A percentile compares a stretch with the other conserved stretches of the same genome.
These are phyloP conservation scores for Phrynocephalus guinanensis DNA, from an alignment of 2,797 vertebrate genomes.

Conservation along the genomic window DNA sequence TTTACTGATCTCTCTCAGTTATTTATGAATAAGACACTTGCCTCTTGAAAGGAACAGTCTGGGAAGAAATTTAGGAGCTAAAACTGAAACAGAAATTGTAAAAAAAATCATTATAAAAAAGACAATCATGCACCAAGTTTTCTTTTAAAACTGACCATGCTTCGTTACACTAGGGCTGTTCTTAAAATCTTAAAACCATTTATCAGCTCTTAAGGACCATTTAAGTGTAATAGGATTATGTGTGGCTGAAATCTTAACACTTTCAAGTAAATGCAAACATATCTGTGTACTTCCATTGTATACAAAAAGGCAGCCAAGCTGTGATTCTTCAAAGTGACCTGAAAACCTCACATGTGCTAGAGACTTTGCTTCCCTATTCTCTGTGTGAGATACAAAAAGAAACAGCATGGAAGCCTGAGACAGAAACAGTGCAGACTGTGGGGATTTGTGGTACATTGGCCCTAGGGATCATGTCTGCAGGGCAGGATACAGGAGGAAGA, in stretches of 20 bases:
- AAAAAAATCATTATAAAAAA: constrained; percentile 63
- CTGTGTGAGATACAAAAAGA: constrained; percentile 1
- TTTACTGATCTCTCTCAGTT: constrained; percentile 59
- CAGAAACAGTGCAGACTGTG: neutral
- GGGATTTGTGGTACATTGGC: neutral
- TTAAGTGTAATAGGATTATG: constrained; percentile 13
- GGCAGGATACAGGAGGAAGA: neutral
- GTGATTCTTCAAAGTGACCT: neutral
- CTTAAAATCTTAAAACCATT: constrained; percentile 39
- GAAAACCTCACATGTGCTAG: neutral
- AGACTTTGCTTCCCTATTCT: neutral
- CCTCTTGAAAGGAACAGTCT: constrained; percentile 93
- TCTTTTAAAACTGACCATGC: constrained; percentile 31
- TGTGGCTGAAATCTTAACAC: constrained; percentile 11
- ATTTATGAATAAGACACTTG: constrained; percentile 85
- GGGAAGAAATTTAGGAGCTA: constrained; percentile 87
- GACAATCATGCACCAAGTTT: constrained; percentile 9
- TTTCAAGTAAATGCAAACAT: neutral
- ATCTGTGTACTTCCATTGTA: neutral
- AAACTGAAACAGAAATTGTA: constrained; percentile 79
- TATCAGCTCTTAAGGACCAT: constrained; percentile 13
- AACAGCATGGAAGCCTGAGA: neutral
- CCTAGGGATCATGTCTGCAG: neutral
- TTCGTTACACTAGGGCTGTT: constrained; percentile 47
- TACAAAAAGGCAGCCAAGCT: constrained; percentile 3